phyloP scores from a whole-genome alignment of 1,140 invertebrate species.

The Tetramorium parvispinum region DNA sequence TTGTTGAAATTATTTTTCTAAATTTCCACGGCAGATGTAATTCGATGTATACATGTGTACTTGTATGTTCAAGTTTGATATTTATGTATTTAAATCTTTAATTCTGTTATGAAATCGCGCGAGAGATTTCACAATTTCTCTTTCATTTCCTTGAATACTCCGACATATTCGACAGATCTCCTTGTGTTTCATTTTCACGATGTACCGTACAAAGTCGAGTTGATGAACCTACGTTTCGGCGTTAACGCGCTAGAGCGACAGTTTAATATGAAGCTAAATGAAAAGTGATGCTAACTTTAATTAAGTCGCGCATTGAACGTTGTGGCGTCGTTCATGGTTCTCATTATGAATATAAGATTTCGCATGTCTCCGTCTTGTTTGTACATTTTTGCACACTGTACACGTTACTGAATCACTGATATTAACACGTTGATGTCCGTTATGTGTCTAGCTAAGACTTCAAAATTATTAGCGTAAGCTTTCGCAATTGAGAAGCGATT shows the following conservation, averaged over 20 bases:
- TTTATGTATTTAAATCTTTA: slow-evolving; percentile 20
- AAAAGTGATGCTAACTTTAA: slow-evolving; percentile 14
- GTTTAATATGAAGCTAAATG: slow-evolving; percentile 2
- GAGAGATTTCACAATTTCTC: background rate
- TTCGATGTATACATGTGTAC: background rate
- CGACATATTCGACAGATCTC: background rate
- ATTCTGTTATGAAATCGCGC: background rate
- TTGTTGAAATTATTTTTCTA: slow-evolving; percentile 27
- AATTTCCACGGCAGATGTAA: slow-evolving; percentile 2
- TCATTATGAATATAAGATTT: slow-evolving; percentile 18
- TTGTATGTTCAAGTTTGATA: slow-evolving; percentile 10
- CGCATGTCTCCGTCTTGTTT: slow-evolving; percentile 18
- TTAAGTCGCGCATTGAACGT: background rate
- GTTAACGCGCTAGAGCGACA: background rate
- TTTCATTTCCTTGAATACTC: background rate
- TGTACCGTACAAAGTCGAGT: background rate
- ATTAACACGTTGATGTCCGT: slow-evolving; percentile 24
- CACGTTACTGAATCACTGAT: slow-evolving; percentile 40
- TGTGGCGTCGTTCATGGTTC: background rate
- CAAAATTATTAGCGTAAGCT: slow-evolving; percentile 10
- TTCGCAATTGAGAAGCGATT: background rate
- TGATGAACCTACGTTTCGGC: background rate
- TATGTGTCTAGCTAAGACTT: slow-evolving; percentile 2
- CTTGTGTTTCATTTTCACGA: background rate
- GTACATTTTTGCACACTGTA: slow-evolving; percentile 27